These are phyloP conservation scores for Potamarius usumacintae DNA, from an alignment of 2,113 vertebrate species.

Conservation along the genomic window DNA sequence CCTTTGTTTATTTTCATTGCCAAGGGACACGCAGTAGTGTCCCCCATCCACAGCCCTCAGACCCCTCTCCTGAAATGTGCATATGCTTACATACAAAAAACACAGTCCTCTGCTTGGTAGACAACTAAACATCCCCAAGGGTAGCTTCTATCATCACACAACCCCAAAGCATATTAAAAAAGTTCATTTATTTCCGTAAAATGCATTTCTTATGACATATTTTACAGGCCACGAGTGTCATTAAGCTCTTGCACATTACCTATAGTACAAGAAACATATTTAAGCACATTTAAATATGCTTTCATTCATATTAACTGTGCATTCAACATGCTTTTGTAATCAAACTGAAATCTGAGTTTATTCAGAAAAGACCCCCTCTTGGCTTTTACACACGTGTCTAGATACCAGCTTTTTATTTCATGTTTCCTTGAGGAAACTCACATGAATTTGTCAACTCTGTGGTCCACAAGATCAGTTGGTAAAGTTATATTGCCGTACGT, in stretches of 20 bases:
- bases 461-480: neutral
- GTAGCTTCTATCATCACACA: neutral
- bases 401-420: neutral
- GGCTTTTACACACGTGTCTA: neutral
- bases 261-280: neutral
- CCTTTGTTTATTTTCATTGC: conserved; percentile 64
- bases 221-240: neutral
- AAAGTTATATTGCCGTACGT: neutral
- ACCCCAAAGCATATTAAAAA: neutral
- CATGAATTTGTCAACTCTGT: conserved; percentile 9
- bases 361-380: neutral
- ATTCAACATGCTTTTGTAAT: neutral
- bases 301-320: neutral
- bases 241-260: neutral
- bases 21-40: conserved; percentile 43
- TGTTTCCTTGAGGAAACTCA: neutral
- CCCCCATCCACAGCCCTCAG: conserved; percentile 39
- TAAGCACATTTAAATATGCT: neutral
- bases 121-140: neutral
- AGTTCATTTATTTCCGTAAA: neutral
- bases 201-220: neutral
- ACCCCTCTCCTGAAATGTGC: conserved; percentile 26
- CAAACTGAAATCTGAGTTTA: conserved; percentile 6
- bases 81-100: conserved; percentile 14
- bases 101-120: neutral